These are phyloP conservation scores for Rhadina sibilatrix DNA, from an alignment of 2,113 vertebrate genomes.

Conservation along the genomic window DNA sequence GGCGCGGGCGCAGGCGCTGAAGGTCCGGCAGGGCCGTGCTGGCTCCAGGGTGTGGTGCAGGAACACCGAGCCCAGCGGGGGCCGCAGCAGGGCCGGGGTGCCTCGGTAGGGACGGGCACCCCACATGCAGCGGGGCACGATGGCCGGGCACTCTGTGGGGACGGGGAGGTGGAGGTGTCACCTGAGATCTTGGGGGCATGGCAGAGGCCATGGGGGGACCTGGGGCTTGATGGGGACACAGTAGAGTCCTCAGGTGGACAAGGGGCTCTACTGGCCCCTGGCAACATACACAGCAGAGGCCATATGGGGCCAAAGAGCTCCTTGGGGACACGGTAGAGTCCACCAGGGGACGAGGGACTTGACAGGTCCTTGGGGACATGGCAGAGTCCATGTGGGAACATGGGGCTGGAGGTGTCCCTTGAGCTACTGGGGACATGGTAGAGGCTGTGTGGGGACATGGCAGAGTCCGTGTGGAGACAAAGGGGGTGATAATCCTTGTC, in stretches of 20 bases:
- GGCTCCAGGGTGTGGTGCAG: constrained; percentile 87
- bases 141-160: constrained; percentile 80
- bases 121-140: constrained; percentile 88
- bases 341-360: background rate
- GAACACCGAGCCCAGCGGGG: constrained; percentile 79
- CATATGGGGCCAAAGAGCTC: background rate
- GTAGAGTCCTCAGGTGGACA: background rate
- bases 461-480: background rate
- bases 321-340: background rate
- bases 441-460: background rate
- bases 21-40: constrained; percentile 74
- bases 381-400: background rate
- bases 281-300: background rate
- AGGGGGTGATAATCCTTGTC: background rate
- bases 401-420: background rate
- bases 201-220: background rate
- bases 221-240: background rate
- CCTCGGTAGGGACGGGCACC: constrained; percentile 80
- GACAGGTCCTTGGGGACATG: too few species aligned
- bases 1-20: constrained; percentile 70
- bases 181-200: background rate
- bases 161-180: background rate
- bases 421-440: background rate
- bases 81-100: constrained; percentile 63
- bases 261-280: background rate